A percentile compares a stretch with the other conserved stretches of the same genome.
Conservation (phyloP, 2,113 vertebrate species). For the Chaetodon auriga region DNA sequence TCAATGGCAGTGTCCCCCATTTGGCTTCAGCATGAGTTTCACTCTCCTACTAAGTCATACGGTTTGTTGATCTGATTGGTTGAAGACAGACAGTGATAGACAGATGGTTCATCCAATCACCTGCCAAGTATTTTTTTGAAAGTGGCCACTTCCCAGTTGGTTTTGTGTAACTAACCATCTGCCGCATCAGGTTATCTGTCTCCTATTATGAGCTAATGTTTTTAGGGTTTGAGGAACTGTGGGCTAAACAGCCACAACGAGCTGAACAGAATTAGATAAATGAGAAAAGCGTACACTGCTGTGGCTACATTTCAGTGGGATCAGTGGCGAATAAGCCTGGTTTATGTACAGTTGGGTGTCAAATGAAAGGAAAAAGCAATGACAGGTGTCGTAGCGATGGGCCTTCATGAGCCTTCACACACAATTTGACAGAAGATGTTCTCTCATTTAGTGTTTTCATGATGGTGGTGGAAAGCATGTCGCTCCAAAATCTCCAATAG, state of each 20-base stretch:
- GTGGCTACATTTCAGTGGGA: background rate
- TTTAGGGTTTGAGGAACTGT: background rate
- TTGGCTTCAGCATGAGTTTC: too few species aligned
- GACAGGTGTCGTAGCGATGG: background rate
- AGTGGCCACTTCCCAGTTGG: too few species aligned
- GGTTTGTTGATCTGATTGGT: too few species aligned
- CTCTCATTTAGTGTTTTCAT: background rate
- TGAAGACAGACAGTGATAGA: too few species aligned
- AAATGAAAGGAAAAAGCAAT: background rate
- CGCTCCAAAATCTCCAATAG: background rate
- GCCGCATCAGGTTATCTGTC: too few species aligned
- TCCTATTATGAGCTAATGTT: constrained; percentile 2
- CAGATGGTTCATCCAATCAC: too few species aligned
- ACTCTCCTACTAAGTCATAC: too few species aligned
- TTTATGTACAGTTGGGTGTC: constrained; percentile 5
- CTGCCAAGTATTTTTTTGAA: too few species aligned
- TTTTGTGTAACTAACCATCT: too few species aligned
- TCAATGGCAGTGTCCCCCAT: too few species aligned
- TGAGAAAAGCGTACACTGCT: background rate
- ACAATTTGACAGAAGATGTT: background rate
- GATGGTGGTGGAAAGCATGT: background rate
- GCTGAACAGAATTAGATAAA: too few species aligned
- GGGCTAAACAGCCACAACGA: background rate
- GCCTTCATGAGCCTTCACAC: background rate
- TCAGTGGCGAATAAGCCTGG: background rate